These are phyloP conservation scores for Chaenocephalus aceratus DNA, from an alignment of 2,113 vertebrate genomes.

Conservation along the genomic window DNA sequence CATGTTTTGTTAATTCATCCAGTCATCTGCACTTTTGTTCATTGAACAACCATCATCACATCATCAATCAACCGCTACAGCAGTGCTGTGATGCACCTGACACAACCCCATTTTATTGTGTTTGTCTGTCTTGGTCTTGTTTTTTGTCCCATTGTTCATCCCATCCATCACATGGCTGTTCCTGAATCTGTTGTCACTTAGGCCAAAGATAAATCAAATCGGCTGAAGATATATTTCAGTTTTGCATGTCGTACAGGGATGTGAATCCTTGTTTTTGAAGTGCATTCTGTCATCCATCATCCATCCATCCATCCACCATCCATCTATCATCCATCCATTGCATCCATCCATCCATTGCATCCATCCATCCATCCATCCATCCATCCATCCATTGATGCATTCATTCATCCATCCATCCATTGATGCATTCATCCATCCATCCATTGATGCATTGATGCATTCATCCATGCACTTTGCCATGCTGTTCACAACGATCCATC, in stretches of 20 bases:
- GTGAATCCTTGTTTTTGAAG: slow-evolving; percentile 54
- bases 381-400: slow-evolving; percentile 23
- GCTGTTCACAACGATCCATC: slow-evolving; percentile 37
- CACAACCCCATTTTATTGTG: slow-evolving; percentile 22
- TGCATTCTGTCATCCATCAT: slow-evolving; percentile 53
- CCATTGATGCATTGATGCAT: slow-evolving; percentile 24
- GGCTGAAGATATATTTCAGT: slow-evolving; percentile 52
- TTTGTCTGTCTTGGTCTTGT: slow-evolving; percentile 59
- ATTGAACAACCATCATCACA: slow-evolving; percentile 58
- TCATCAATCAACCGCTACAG: slow-evolving; percentile 55
- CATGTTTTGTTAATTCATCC: slow-evolving; percentile 69
- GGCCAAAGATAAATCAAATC: slow-evolving; percentile 28
- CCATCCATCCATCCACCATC: slow-evolving; percentile 32
- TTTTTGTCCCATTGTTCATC: slow-evolving; percentile 34
- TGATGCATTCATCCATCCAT: slow-evolving; percentile 42
- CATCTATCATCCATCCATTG: slow-evolving; percentile 46
- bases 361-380: slow-evolving; percentile 56
- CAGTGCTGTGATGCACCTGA: slow-evolving; percentile 48
- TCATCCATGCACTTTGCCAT: slow-evolving; percentile 42
- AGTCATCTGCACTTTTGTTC: slow-evolving; percentile 58
- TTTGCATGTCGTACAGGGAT: slow-evolving; percentile 68
- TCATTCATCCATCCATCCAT: slow-evolving; percentile 50
- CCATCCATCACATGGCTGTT: slow-evolving; percentile 53
- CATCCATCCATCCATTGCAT: slow-evolving; percentile 38
- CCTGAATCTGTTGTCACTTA: slow-evolving; percentile 33